Percentiles rank a stretch among this genome's conserved stretches.
Conservation (phyloP, 2,888 invertebrate species). For the Tanypteryx hageni region DNA sequence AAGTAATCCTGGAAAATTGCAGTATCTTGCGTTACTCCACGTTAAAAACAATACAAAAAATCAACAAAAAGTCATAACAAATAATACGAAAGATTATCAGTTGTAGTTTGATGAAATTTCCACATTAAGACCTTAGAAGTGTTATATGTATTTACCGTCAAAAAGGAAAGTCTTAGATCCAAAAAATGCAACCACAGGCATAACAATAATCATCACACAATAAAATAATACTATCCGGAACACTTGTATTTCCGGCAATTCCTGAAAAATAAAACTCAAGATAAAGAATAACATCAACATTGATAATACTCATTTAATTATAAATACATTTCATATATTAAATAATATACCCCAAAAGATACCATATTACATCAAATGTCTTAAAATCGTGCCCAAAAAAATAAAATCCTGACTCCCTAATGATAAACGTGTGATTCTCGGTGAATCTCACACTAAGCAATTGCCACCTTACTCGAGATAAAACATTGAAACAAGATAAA, state of each 20-base stretch:
- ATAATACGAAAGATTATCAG: too few species aligned
- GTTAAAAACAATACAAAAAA: neutral
- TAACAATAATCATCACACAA: slow-evolving; percentile 85
- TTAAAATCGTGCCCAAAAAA: neutral
- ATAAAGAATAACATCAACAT: neutral
- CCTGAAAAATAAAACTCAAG: slow-evolving; percentile 73
- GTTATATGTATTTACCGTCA: slow-evolving; percentile 79
- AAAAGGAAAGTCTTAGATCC: slow-evolving; percentile 82
- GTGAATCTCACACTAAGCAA: too few species aligned
- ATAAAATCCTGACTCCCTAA: too few species aligned
- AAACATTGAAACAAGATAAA: too few species aligned
- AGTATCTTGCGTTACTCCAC: slow-evolving; percentile 64
- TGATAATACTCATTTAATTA: neutral
- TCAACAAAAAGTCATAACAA: neutral
- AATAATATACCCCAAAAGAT: slow-evolving; percentile 26
- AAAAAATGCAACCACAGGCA: slow-evolving; percentile 87
- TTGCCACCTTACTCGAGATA: too few species aligned
- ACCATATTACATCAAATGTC: neutral
- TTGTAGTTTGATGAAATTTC: too few species aligned
- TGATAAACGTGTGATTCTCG: too few species aligned
- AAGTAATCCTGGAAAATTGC: slow-evolving; percentile 75
- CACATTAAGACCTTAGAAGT: too few species aligned
- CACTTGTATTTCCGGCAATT: slow-evolving; percentile 82
- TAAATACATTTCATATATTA: neutral
- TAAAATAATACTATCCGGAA: slow-evolving; percentile 87